Evolutionary conservation across 2,113 vertebrate species (phyloP).

Genomic region (Suricata suricatta): DNA sequence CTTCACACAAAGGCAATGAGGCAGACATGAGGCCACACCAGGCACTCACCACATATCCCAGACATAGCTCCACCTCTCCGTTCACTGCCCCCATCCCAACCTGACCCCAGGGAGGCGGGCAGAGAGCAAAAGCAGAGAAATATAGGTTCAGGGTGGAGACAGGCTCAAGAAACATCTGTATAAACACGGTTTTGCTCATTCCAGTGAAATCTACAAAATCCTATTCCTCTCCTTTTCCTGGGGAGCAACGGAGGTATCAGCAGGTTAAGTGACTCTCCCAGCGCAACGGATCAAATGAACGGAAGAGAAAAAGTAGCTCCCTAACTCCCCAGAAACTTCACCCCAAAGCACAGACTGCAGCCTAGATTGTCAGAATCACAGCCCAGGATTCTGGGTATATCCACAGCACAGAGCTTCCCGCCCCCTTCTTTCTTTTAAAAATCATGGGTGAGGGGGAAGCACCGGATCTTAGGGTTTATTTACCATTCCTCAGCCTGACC

Average conservation of each 20-base stretch:
- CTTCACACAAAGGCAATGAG: background rate
- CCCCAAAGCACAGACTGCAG: background rate
- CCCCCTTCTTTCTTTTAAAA: background rate
- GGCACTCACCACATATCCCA: background rate
- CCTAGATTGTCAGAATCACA: background rate
- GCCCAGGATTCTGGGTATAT: background rate
- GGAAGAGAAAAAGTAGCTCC: background rate
- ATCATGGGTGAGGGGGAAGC: constrained; percentile 45
- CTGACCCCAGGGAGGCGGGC: background rate
- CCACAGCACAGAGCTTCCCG: background rate
- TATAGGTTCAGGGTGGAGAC: background rate
- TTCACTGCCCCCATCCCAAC: background rate
- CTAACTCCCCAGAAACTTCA: background rate
- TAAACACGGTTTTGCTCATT: background rate
- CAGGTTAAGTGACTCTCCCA: background rate
- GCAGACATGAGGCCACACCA: background rate
- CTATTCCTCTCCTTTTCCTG: background rate
- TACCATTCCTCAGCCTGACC: constrained; percentile 77
- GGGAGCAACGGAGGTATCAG: constrained; percentile 24
- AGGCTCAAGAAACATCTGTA: constrained; percentile 38
- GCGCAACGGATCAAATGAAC: background rate
- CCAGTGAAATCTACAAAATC: background rate
- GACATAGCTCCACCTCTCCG: background rate
- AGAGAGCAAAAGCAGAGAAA: background rate
- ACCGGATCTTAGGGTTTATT: constrained; percentile 77